These are phyloP conservation scores for Campylomormyrus numenius DNA, from an alignment of 2,113 vertebrate genomes.

Conservation along the genomic window DNA sequence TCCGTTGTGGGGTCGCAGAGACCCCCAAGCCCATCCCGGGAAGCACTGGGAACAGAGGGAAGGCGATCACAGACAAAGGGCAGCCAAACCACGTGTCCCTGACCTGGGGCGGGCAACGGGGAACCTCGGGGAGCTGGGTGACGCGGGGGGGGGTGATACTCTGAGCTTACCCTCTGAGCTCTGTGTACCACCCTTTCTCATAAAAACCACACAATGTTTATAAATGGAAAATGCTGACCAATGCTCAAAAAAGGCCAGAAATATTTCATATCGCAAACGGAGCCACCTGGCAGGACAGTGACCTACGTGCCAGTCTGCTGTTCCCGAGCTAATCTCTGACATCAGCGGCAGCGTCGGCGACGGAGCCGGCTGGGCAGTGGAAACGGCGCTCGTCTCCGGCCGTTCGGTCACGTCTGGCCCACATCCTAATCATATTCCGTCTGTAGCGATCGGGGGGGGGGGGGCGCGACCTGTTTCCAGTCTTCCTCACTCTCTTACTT, in stretches of 20 bases:
- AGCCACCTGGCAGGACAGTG: neutral
- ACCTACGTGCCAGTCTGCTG: neutral
- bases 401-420: neutral
- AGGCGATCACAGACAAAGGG: neutral
- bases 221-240: neutral
- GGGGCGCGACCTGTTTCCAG: constrained; percentile 17
- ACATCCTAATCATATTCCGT: constrained; percentile 17
- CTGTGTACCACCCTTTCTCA: neutral
- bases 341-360: neutral
- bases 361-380: neutral
- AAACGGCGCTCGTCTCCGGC: neutral
- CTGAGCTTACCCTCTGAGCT: neutral
- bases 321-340: neutral
- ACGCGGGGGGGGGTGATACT: neutral
- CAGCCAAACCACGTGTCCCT: neutral
- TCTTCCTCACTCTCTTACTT: constrained; percentile 11
- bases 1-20: neutral
- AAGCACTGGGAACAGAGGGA: neutral
- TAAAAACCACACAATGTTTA: neutral
- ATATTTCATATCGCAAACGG: neutral
- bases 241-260: neutral
- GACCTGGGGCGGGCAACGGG: neutral
- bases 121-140: neutral
- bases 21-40: neutral
- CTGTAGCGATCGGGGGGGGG: neutral